phyloP scores from a whole-genome alignment of 2,888 invertebrate species.

The Drymonia ruficornis region DNA sequence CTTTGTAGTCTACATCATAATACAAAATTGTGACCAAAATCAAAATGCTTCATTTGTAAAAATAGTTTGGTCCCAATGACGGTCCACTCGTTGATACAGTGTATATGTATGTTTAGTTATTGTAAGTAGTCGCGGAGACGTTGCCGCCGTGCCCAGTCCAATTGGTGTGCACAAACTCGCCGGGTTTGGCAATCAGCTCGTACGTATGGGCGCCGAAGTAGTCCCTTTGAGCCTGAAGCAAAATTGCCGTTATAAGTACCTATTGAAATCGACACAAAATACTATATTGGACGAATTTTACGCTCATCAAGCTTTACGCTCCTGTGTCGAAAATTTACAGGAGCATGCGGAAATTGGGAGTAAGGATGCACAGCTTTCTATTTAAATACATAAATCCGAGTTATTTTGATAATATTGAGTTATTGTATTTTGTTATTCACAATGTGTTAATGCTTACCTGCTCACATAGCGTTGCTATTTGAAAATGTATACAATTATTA shows the following conservation, averaged over 20 bases:
- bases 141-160: conserved; percentile 99
- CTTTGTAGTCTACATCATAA: background rate
- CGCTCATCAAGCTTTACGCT: too few relatives aligned
- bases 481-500: too few relatives aligned
- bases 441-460: too few relatives aligned
- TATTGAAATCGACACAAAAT: too few relatives aligned
- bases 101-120: background rate
- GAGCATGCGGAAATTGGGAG: too few relatives aligned
- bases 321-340: too few relatives aligned
- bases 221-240: conserved; percentile 94
- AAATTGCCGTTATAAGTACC: background rate
- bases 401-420: too few relatives aligned
- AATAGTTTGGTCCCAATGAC: background rate
- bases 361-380: too few relatives aligned
- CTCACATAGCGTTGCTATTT: too few relatives aligned
- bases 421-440: too few relatives aligned
- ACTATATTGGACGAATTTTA: too few relatives aligned
- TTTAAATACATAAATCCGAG: too few relatives aligned
- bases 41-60: background rate
- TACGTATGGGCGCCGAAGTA: conserved; percentile 99
- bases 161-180: conserved; percentile 97
- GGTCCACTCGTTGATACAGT: background rate
- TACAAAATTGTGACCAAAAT: background rate
- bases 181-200: conserved; percentile 93
- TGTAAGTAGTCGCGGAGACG: conserved; percentile 96